These are phyloP conservation scores for Fabriciana adippe DNA, from an alignment of 2,888 invertebrate species.

Conservation along the genomic window DNA sequence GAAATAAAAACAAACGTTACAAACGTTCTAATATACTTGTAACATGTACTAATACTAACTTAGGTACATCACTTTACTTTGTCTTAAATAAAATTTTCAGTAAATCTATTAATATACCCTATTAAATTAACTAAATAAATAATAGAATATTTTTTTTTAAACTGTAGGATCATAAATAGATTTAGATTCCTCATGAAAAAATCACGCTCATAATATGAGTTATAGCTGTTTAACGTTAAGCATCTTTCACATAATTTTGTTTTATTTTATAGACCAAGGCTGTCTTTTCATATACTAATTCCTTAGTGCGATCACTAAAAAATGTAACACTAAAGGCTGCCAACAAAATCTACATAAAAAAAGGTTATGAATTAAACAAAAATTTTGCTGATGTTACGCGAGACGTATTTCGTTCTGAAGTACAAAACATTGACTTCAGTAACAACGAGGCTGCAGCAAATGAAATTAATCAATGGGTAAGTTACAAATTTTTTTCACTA, in stretches of 20 bases:
- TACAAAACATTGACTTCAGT: slow-evolving; percentile 83
- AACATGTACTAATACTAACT: no score
- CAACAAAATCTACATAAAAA: slow-evolving; percentile 85
- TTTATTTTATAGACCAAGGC: slow-evolving; percentile 54
- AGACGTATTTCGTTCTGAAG: slow-evolving; percentile 83
- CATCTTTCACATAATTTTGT: not conserved
- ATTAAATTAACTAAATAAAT: no score
- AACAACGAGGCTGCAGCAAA: slow-evolving; percentile 66
- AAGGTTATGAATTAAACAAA: slow-evolving; percentile 71
- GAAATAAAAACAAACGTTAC: no score
- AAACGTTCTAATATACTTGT: no score
- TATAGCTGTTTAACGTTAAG: no score
- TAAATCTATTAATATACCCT: no score
- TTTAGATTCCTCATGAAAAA: no score
- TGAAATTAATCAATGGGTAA: slow-evolving; percentile 89
- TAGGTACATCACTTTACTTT: no score
- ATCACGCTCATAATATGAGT: no score
- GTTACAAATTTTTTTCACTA: not conserved
- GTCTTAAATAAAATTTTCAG: no score
- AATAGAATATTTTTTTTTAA: no score
- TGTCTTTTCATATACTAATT: slow-evolving; percentile 52
- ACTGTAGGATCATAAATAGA: no score
- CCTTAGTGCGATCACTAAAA: slow-evolving; percentile 52
- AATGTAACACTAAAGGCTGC: slow-evolving; percentile 84
- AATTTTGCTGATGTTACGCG: slow-evolving; percentile 79